Percentiles rank a stretch among this genome's conserved stretches.
Conservation (phyloP, 2,113 vertebrate species). For the Gyps fulvus region DNA sequence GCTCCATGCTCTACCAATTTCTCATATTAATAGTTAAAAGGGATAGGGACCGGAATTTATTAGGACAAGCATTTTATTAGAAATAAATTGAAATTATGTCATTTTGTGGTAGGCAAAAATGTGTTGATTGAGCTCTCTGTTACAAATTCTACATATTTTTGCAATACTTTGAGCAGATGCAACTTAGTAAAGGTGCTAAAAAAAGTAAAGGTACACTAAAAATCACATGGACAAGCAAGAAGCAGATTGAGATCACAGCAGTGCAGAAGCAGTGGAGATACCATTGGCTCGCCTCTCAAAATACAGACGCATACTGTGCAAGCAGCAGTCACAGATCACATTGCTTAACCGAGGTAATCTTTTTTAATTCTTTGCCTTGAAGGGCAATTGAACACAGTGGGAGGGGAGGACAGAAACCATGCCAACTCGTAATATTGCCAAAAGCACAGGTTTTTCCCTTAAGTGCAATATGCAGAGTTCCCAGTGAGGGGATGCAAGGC, state of each 20-base stretch:
- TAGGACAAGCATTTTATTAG: background rate
- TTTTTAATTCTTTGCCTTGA: slow-evolving; percentile 23
- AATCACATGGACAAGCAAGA: background rate
- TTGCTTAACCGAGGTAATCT: background rate
- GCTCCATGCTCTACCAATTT: background rate
- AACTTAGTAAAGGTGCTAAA: background rate
- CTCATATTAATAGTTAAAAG: background rate
- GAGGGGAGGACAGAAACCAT: background rate
- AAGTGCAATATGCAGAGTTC: background rate
- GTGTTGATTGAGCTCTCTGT: background rate
- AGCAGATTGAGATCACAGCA: background rate
- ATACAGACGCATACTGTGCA: background rate
- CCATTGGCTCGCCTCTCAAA: background rate
- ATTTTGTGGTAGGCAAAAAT: background rate
- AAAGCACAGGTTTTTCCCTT: slow-evolving; percentile 15
- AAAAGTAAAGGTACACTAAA: background rate
- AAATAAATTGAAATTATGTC: background rate
- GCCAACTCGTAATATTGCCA: background rate
- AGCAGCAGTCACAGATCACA: slow-evolving; percentile 42
- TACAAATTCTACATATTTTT: background rate
- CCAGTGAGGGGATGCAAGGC: background rate
- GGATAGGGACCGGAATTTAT: background rate
- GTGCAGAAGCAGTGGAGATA: background rate
- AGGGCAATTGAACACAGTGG: slow-evolving; percentile 3
- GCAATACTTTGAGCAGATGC: background rate